phyloP scores from a whole-genome alignment of 2,113 vertebrate species.

The Ondatra zibethicus region DNA sequence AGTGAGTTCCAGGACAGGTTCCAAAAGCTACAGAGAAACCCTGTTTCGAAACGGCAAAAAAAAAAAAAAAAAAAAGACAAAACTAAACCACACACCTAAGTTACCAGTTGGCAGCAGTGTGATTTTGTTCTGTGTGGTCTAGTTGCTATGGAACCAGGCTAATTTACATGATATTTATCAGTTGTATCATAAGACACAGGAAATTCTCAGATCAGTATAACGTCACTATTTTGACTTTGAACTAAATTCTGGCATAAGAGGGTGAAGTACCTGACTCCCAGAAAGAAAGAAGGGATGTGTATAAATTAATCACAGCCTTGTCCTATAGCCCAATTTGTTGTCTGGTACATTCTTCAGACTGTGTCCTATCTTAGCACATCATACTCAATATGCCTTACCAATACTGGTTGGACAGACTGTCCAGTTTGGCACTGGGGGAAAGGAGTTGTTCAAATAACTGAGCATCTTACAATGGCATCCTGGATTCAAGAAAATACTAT shows the following conservation, averaged over 20 bases:
- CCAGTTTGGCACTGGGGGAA: slow-evolving; percentile 17
- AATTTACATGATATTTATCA: slow-evolving; percentile 62
- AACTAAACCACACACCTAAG: not conserved
- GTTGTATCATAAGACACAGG: slow-evolving; percentile 56
- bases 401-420: not conserved
- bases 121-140: slow-evolving; percentile 55
- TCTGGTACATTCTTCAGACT: not conserved
- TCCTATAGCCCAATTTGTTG: not conserved
- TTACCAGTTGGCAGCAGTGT: not conserved
- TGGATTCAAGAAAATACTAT: not conserved
- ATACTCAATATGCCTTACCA: not conserved
- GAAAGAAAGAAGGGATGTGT: not conserved
- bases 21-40: no score
- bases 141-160: slow-evolving; percentile 51
- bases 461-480: not conserved
- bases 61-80: slow-evolving; percentile 63
- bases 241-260: slow-evolving; percentile 56
- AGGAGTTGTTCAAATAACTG: not conserved
- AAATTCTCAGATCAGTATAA: slow-evolving; percentile 56
- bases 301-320: not conserved
- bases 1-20: no score
- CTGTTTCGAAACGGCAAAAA: not conserved
- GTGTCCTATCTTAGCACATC: not conserved
- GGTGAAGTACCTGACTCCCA: slow-evolving; percentile 7
- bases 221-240: slow-evolving; percentile 70